phyloP scores from a whole-genome alignment of 2,797 vertebrate genomes.

The Pelodytes ibericus region DNA sequence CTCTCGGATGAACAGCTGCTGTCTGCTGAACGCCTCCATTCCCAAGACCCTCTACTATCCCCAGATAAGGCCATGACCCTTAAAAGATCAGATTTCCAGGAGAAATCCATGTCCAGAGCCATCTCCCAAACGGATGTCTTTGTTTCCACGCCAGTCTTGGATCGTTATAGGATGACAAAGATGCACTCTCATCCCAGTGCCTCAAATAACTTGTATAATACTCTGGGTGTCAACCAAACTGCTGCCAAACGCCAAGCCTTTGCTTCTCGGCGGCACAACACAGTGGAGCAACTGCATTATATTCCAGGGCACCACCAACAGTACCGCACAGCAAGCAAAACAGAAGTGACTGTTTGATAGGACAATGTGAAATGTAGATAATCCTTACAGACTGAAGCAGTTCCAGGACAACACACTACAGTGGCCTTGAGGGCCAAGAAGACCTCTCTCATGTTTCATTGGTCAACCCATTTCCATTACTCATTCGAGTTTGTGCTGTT shows the following conservation, averaged over 20 bases:
- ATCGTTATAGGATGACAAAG: slow-evolving; percentile 99
- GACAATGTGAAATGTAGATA: slow-evolving; percentile 63
- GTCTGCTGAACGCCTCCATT: slow-evolving; percentile 92
- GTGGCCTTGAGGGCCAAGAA: slow-evolving; percentile 73
- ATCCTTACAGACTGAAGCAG: slow-evolving; percentile 68
- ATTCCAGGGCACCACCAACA: slow-evolving; percentile 93
- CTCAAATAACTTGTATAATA: slow-evolving; percentile 93
- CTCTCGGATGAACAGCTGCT: slow-evolving; percentile 94
- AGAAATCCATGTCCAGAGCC: slow-evolving; percentile 86
- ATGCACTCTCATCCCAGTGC: slow-evolving; percentile 99
- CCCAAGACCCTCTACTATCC: slow-evolving; percentile 94
- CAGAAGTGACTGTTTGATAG: slow-evolving; percentile 96
- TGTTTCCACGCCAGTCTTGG: slow-evolving; percentile 93
- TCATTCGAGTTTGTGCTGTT: slow-evolving; percentile 60
- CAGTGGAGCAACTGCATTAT: slow-evolving; percentile 96
- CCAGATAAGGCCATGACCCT: slow-evolving; percentile 90
- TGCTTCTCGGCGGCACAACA: slow-evolving; percentile 95
- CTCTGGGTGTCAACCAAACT: slow-evolving; percentile 90
- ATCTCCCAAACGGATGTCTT: slow-evolving; percentile 98
- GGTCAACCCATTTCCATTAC: slow-evolving; percentile 51
- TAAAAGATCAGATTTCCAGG: slow-evolving; percentile 81
- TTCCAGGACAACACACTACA: slow-evolving; percentile 68
- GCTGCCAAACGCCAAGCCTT: slow-evolving; percentile 94
- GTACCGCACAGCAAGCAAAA: slow-evolving; percentile 98
- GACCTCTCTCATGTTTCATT: slow-evolving; percentile 66